Evolutionary conservation across 2,797 vertebrate species (phyloP).

Genomic region (Chaenodraco wilsoni): DNA sequence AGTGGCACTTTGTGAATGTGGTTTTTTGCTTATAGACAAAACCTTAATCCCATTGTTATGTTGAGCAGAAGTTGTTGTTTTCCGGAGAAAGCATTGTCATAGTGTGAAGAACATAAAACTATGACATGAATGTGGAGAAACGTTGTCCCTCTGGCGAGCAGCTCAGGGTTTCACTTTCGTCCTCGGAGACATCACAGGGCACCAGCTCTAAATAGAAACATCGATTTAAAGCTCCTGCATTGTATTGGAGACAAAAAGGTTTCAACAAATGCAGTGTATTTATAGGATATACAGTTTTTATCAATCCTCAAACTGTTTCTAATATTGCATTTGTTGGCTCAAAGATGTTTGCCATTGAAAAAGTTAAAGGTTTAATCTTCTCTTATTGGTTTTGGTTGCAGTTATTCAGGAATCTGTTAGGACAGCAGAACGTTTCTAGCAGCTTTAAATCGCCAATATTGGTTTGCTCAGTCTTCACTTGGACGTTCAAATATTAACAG

Average conservation of each 20-base stretch:
- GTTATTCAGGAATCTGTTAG: slow-evolving; percentile 4
- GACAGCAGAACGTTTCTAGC: background rate
- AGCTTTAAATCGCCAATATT: slow-evolving; percentile 18
- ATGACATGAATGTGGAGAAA: slow-evolving; percentile 36
- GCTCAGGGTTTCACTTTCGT: slow-evolving; percentile 64
- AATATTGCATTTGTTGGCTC: slow-evolving; percentile 11
- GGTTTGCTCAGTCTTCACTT: slow-evolving; percentile 1
- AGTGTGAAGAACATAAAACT: background rate
- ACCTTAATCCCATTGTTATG: slow-evolving; percentile 39
- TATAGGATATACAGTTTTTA: slow-evolving; percentile 50
- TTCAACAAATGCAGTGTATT: slow-evolving; percentile 59
- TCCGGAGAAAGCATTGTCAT: background rate
- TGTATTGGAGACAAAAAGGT: slow-evolving; percentile 64
- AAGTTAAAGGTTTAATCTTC: slow-evolving; percentile 26
- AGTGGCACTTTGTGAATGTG: slow-evolving; percentile 45
- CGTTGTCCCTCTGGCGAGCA: slow-evolving; percentile 22
- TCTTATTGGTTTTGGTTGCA: slow-evolving; percentile 10
- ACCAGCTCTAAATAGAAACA: slow-evolving; percentile 71
- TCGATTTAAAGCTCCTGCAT: slow-evolving; percentile 73
- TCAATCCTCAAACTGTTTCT: slow-evolving; percentile 11
- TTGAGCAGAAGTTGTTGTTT: slow-evolving; percentile 32
- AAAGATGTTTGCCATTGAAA: slow-evolving; percentile 13
- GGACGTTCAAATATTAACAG: no score
- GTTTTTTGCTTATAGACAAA: slow-evolving; percentile 37
- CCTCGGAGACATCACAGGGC: slow-evolving; percentile 64